Base-by-base conservation (phyloP, 2,797 vertebrate species). In the Bufotes viridis region DNA sequence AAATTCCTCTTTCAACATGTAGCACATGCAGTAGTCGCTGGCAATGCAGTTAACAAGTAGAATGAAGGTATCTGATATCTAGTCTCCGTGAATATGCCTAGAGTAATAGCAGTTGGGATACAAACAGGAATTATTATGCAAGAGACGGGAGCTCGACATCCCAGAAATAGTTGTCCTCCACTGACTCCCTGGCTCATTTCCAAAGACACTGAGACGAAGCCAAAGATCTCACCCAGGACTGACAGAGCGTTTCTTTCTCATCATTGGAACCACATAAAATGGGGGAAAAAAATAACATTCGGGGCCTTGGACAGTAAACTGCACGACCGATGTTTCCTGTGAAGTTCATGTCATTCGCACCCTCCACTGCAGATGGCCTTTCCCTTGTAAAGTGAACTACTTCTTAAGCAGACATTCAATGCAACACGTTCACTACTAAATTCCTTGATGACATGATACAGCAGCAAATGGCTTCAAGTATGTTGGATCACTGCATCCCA, bases 111-210 rank as follows among this genome's bases (percentile, higher is more conserved):
- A 69, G 3, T 13, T 0, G 15, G 29, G 74, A 60, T 11, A 42
- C 26, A 84, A 17, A 22, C 9, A 75, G 17, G 22, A 58, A 18
- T 61, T 34, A 76, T 74, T n/a, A 61, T 51, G 14, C 70, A 76
- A 57, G n/a, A 72, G 55, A 58, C 2, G 82, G 18, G 49, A 34
- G 65, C 18, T 34, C 34, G 53, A 87, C 61, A 51, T 60, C 70
- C 57, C 49, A 76, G 51, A 76, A 75, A 81, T 82, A 69, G 65
- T 22, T 87, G 86, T 81, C 86, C 86, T 87, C 67, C 34, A 13
- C 14, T 87, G 86, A 87, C 86, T 81, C 24, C 20, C 34, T 87
- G 86, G 79, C 80, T 82, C 12, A 1, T 29, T 22, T 76, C 80
- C 80, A 76, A 82, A 34, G 20, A 67, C 80, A 87, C n/a, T 61